A percentile compares a stretch with the other conserved stretches of the same genome.
phyloP scores from a whole-genome alignment of 2,113 vertebrate species.

The pig (Sus scrofa) region T2T-Sscrofa CM000824.6:143794501-143795000 shows the following conservation, averaged over 20 bases:
- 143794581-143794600: neutral
- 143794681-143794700: constrained; percentile 49
- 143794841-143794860: constrained; percentile 67
- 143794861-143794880: constrained; percentile 57
- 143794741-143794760: constrained; percentile 31
- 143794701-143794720: neutral
- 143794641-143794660: constrained; percentile 61
- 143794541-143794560: neutral
- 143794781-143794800: constrained; percentile 46
- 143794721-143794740: constrained; percentile 32
- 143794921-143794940: constrained; percentile 80
- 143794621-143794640: constrained; percentile 59
- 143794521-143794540: neutral
- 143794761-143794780: constrained; percentile 62
- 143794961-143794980: constrained; percentile 68
- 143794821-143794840: constrained; percentile 58
- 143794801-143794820: constrained; percentile 53
- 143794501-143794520: neutral
- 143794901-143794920: constrained; percentile 75
- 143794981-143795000: constrained; percentile 70
- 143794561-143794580: neutral
- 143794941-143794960: constrained; percentile 83
- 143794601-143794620: constrained; percentile 40
- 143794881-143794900: constrained; percentile 66
- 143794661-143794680: neutral